Conservation (phyloP, 2,113 vertebrate species). For the Elephantulus edwardii region DNA sequence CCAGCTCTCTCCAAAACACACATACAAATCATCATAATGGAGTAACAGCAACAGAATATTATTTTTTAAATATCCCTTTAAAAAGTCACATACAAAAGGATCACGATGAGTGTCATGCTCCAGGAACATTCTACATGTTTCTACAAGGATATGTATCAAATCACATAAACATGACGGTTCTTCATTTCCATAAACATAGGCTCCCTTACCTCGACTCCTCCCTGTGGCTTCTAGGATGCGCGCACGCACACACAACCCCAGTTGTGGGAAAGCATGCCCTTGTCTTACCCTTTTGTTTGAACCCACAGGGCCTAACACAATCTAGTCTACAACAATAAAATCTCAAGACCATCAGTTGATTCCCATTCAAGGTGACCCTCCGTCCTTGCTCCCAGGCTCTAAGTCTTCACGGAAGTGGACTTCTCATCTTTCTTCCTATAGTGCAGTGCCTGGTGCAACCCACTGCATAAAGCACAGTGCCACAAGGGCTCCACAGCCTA, state of each 20-base stretch:
- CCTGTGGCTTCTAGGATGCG: rapidly evolving
- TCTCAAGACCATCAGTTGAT: too few relatives aligned
- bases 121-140: background rate
- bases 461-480: too few relatives aligned
- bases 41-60: background rate
- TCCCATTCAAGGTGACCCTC: too few relatives aligned
- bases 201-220: background rate
- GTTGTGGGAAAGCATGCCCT: background rate
- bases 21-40: background rate
- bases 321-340: background rate
- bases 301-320: background rate
- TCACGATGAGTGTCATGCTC: background rate
- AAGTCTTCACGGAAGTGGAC: too few relatives aligned
- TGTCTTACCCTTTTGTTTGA: background rate
- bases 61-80: background rate
- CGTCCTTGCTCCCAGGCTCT: too few relatives aligned
- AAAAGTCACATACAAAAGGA: background rate
- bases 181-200: background rate
- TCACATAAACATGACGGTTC: background rate
- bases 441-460: too few relatives aligned
- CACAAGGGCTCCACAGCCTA: too few relatives aligned
- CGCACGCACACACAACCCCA: background rate
- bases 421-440: too few relatives aligned
- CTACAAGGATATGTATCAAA: too few relatives aligned
- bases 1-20: background rate